Percentiles rank a stretch among this genome's conserved stretches.
phyloP scores from a whole-genome alignment of 2,888 invertebrate genomes.

The Tenthredo notha region DNA sequence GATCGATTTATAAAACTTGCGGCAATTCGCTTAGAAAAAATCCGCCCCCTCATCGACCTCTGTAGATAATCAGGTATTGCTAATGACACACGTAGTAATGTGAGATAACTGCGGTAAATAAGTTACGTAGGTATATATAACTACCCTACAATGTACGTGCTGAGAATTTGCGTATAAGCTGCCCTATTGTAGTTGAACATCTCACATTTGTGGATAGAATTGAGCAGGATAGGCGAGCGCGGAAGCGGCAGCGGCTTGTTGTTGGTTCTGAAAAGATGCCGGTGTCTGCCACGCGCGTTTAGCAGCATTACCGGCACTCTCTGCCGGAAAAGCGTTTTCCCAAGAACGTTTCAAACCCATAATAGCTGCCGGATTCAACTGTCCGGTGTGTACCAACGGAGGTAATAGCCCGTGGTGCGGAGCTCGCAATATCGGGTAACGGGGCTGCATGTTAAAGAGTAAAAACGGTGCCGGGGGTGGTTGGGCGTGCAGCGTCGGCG shows the following conservation, averaged over 20 bases:
- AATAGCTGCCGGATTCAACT: slow-evolving; percentile 76
- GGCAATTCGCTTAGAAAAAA: neutral
- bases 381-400: slow-evolving; percentile 69
- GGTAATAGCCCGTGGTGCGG: slow-evolving; percentile 71
- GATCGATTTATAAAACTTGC: neutral
- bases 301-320: slow-evolving; percentile 66
- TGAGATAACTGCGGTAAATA: neutral
- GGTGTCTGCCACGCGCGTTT: slow-evolving; percentile 75
- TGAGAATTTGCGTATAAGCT: slow-evolving; percentile 39
- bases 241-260: slow-evolving; percentile 78
- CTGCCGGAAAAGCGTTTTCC: slow-evolving; percentile 86
- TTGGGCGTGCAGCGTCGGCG: slow-evolving; percentile 65
- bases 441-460: slow-evolving; percentile 73
- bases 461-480: slow-evolving; percentile 69
- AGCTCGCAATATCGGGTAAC: slow-evolving; percentile 74
- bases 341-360: slow-evolving; percentile 84
- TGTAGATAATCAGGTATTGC: neutral
- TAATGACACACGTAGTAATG: slow-evolving; percentile 1
- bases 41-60: neutral
- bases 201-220: slow-evolving; percentile 77
- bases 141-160: neutral
- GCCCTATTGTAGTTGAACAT: slow-evolving; percentile 28
- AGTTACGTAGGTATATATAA: neutral
- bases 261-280: slow-evolving; percentile 73
- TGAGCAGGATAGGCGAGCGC: slow-evolving; percentile 81